Base-by-base conservation (phyloP, 1,140 invertebrate genomes). In the Euborellia annulipes region DNA sequence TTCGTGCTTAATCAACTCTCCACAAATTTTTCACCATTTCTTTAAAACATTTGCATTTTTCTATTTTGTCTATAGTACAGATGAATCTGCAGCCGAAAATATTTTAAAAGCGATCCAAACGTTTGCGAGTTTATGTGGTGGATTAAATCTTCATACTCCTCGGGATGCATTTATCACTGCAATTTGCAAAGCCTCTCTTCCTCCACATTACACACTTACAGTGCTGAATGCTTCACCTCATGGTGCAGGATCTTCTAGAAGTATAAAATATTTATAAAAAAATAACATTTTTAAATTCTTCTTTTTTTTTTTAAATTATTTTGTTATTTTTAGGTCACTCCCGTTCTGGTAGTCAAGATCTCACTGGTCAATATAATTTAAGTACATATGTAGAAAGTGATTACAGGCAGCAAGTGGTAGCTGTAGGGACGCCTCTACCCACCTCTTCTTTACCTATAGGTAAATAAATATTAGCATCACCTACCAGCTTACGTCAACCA, bases 81-180 rank as follows among this genome's bases (percentile, higher is more conserved):
- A 97, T 57, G 93, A 98, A 63, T 75, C 81, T 47, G 80, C 72
- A 34, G 79, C 85, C 1, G 88, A 97, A 66, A 83, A 83, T 56
- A 80, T 96, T 17, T 66, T 98, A 6, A 92, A 91, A 58, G 77
- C 85, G 39, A 81, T 95, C 58, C 87, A 94, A 62, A 83, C 80
- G 1, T 85, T 88, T 56, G 83, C 85, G 0, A 78, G 78, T 14
- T 58, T 91, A 0, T 85, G 83, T 55, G 88, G 87, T 9, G 62
- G 75, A 46, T 60, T 90, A 36, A 75, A 76, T 19, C 61, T 90
- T 49, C 71, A 73, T 21, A 77, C 71, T 21, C 78, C 86, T 0
- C 71, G 91, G 36, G 91, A 96, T 69, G 88, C 90, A 19, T 93
- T 94, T 55, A 85, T 95, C 34, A 89, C 85, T 37, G 82, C 90